These are phyloP conservation scores for Pseudomugil tenellus DNA, from an alignment of 2,797 vertebrate species.

Conservation along the genomic window DNA sequence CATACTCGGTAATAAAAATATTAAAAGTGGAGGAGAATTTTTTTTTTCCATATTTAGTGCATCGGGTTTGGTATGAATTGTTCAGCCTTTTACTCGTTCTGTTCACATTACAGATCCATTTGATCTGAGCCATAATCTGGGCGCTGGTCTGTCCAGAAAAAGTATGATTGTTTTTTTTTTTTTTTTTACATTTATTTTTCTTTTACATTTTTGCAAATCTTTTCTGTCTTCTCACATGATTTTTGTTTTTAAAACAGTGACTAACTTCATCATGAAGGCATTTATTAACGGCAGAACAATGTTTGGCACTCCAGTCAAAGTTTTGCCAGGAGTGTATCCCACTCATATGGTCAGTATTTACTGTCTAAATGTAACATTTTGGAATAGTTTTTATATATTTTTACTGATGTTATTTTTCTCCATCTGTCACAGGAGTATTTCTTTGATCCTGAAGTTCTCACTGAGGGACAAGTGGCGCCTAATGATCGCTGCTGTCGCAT, in stretches of 20 bases:
- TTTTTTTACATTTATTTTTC: background rate
- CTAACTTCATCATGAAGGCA: conserved; percentile 98
- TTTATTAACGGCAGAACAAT: conserved; percentile 94
- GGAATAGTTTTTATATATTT: background rate
- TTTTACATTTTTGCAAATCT: background rate
- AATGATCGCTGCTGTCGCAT: conserved; percentile 96
- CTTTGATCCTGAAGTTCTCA: conserved; percentile 93
- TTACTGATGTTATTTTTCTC: conserved; percentile 1
- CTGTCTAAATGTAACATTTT: background rate
- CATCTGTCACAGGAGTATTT: conserved; percentile 88
- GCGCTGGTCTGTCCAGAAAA: conserved; percentile 95
- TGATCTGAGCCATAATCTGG: conserved; percentile 96
- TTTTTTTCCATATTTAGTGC: too few species aligned
- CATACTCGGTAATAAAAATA: background rate
- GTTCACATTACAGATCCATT: conserved; percentile 88
- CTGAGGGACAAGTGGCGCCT: conserved; percentile 93
- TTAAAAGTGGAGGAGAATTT: too few species aligned
- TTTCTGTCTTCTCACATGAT: background rate
- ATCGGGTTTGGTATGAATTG: background rate
- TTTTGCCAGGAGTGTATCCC: conserved; percentile 85
- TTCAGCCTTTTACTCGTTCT: conserved; percentile 3
- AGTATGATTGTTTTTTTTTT: conserved; percentile 80
- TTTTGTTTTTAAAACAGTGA: conserved; percentile 83
- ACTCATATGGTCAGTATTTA: conserved; percentile 87
- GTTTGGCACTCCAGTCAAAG: conserved; percentile 90